Conservation (phyloP, 2,888 invertebrate genomes). For the Leptopilina myrica region DNA sequence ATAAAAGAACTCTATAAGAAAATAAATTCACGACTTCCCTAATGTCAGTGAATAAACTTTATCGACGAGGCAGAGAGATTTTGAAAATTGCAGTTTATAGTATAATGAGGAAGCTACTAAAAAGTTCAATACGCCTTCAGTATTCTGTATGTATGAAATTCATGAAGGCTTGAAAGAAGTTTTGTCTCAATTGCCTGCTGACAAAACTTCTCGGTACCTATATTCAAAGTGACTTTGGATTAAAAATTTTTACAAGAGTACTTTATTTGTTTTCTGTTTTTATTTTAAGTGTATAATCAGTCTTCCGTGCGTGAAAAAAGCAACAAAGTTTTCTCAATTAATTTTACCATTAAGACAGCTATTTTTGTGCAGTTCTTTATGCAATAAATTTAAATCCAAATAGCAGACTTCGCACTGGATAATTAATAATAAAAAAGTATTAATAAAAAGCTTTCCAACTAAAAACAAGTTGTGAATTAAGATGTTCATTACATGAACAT, state of each 20-base stretch:
- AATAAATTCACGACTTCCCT: not conserved
- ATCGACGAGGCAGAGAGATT: not conserved
- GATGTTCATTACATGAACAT: no score
- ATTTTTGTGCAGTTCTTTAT: no score
- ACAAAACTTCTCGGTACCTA: not conserved
- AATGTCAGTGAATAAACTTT: not conserved
- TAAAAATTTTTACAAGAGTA: not conserved
- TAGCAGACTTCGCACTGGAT: no score
- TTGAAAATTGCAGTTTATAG: slow-evolving; percentile 27
- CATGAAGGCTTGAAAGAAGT: slow-evolving; percentile 31
- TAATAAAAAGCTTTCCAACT: no score
- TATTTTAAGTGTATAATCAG: not conserved
- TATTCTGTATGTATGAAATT: slow-evolving; percentile 31
- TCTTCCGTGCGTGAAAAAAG: no score
- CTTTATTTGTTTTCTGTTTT: not conserved
- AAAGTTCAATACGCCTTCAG: slow-evolving; percentile 24
- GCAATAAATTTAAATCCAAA: no score
- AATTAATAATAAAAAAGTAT: no score
- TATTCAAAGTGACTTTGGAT: slow-evolving; percentile 19
- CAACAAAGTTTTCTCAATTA: not conserved
- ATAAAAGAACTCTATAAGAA: not conserved
- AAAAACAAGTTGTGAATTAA: no score
- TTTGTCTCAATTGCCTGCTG: not conserved
- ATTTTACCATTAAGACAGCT: not conserved
- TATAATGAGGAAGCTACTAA: not conserved